Evolutionary conservation across 2,888 invertebrate genomes (phyloP).

Genomic region (Plebejus argus): DNA sequence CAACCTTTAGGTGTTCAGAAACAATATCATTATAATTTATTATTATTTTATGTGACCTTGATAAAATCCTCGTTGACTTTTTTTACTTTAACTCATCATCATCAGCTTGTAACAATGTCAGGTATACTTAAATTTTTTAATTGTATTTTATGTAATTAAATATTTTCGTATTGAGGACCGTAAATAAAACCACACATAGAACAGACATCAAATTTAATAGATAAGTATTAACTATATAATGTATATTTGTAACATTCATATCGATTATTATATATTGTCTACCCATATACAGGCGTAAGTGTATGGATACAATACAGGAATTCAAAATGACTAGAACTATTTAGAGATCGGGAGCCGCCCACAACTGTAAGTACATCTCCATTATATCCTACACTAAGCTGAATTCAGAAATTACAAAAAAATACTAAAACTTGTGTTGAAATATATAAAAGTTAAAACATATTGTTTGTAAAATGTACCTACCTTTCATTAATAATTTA

Average conservation of each 20-base stretch:
- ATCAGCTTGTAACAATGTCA: too few species aligned
- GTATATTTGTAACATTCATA: conserved; percentile 72
- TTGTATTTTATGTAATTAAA: too few species aligned
- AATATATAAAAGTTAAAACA: background rate
- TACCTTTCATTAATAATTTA: background rate
- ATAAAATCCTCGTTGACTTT: too few species aligned
- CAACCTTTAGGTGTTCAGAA: too few species aligned
- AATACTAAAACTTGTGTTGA: background rate
- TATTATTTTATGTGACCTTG: too few species aligned
- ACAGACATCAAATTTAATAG: conserved; percentile 81
- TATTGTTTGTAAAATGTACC: too few species aligned
- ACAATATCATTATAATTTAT: too few species aligned
- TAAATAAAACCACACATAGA: conserved; percentile 65
- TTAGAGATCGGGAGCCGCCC: conserved; percentile 70
- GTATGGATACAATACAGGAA: conserved; percentile 71
- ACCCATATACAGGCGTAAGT: conserved; percentile 74
- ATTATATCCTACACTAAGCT: conserved; percentile 1
- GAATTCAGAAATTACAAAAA: background rate
- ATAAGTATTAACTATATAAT: conserved; percentile 76
- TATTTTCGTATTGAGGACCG: background rate
- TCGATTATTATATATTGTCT: conserved; percentile 78
- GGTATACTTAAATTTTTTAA: too few species aligned
- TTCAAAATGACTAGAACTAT: conserved; percentile 78
- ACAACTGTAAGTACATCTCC: conserved; percentile 45
- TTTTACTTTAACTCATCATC: too few species aligned